Percentiles rank a stretch among this genome's conserved stretches.
phyloP scores from a whole-genome alignment of 92 coral and sea anemone species.

The Heteractis magnifica region DNA sequence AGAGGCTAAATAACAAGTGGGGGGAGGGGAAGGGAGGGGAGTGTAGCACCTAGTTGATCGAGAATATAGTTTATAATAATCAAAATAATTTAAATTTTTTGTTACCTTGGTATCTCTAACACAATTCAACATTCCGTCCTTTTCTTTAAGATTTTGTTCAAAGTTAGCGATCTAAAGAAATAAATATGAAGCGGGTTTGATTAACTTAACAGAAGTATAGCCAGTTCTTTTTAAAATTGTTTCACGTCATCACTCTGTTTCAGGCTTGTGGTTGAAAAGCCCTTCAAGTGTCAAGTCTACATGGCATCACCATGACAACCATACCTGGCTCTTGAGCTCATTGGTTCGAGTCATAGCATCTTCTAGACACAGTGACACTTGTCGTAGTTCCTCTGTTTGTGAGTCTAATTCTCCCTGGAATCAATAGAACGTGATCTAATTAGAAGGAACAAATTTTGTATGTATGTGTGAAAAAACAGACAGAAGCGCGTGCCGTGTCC shows the following conservation, averaged over 20 bases:
- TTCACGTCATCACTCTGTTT: not conserved
- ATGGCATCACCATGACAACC: not conserved
- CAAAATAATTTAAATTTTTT: not conserved
- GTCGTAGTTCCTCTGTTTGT: conserved; percentile 90
- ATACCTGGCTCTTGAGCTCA: conserved; percentile 92
- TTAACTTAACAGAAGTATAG: too few species aligned
- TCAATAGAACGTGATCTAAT: not conserved
- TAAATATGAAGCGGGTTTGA: not conserved
- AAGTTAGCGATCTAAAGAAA: conserved; percentile 76
- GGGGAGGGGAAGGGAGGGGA: too few species aligned
- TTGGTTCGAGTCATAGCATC: conserved; percentile 95
- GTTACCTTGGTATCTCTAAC: conserved; percentile 63
- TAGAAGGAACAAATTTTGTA: too few species aligned
- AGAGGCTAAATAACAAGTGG: too few species aligned
- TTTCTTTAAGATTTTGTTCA: conserved; percentile 81
- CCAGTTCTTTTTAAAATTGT: too few species aligned
- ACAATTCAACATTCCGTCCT: conserved; percentile 67
- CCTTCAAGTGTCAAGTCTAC: not conserved
- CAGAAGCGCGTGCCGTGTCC: not conserved
- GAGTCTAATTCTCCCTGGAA: conserved; percentile 76
- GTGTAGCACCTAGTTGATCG: too few species aligned
- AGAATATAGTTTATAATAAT: too few species aligned
- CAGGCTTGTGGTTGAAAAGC: too few species aligned
- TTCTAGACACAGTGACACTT: conserved; percentile 90
- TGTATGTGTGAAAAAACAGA: not conserved